Conservation (phyloP, 2,888 invertebrate genomes). For the Trissoscelio sp. region DNA sequence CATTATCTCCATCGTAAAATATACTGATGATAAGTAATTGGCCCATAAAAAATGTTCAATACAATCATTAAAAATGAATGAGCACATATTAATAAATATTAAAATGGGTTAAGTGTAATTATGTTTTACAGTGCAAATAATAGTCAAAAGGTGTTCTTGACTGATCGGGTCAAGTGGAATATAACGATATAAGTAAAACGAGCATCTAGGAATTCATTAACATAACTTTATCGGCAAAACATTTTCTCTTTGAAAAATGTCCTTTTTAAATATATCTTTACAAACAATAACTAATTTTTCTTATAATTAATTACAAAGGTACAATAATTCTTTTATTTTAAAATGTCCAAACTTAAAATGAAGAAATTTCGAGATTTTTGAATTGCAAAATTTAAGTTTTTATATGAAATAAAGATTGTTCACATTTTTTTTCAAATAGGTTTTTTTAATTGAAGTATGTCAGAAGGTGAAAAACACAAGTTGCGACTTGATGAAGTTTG, state of each 20-base stretch:
- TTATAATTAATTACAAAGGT: too few relatives aligned
- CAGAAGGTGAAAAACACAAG: slow-evolving; percentile 1
- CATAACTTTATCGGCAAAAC: slow-evolving; percentile 20
- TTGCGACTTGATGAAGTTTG: slow-evolving; percentile 22
- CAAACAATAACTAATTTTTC: background rate
- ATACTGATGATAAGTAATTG: background rate
- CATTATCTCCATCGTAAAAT: background rate
- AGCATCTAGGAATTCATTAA: slow-evolving; percentile 32
- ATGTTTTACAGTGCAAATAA: slow-evolving; percentile 14
- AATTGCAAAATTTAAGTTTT: too few relatives aligned
- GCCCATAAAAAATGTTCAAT: background rate
- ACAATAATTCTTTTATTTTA: too few relatives aligned
- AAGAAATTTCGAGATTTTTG: too few relatives aligned
- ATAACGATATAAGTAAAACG: slow-evolving; percentile 28
- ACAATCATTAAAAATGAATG: background rate
- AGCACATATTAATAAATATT: slow-evolving; percentile 8
- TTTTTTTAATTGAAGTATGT: slow-evolving; percentile 10
- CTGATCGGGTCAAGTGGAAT: slow-evolving; percentile 27
- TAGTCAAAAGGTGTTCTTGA: slow-evolving; percentile 10
- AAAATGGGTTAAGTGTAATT: slow-evolving; percentile 17
- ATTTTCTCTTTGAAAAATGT: background rate
- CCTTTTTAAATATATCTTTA: background rate
- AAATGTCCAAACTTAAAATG: too few relatives aligned
- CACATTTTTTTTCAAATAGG: too few relatives aligned
- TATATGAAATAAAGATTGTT: background rate